Conservation (phyloP, 2,113 vertebrate genomes). For the Phaethornis superciliosus region DNA sequence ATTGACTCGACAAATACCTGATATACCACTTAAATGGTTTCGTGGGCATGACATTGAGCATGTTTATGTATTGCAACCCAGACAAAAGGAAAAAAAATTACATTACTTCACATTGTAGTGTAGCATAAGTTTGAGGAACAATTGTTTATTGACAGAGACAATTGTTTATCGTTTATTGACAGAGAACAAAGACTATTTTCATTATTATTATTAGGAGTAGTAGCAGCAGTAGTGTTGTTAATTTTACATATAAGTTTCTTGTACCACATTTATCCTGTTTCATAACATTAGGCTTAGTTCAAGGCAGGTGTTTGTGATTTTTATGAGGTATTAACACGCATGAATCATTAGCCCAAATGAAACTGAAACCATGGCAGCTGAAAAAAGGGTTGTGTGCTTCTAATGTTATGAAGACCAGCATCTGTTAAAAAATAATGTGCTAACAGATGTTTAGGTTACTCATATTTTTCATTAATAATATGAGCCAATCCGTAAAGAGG, state of each 20-base stretch:
- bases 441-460: neutral
- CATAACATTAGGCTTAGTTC: neutral
- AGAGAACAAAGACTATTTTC: neutral
- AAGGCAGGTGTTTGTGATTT: neutral
- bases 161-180: neutral
- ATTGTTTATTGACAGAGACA: neutral
- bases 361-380: neutral
- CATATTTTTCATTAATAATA: neutral
- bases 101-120: neutral
- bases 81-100: neutral
- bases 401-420: neutral
- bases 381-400: neutral
- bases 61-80: neutral
- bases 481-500: neutral
- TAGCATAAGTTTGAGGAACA: neutral
- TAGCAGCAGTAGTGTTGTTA: no score
- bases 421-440: neutral
- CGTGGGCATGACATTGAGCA: neutral
- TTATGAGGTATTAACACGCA: neutral
- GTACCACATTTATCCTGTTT: neutral
- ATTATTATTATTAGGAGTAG: neutral
- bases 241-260: neutral
- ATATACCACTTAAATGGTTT: neutral
- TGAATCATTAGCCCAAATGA: neutral
- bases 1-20: neutral